phyloP scores from a whole-genome alignment of 2,797 vertebrate species.

The Uromys caudimaculatus region DNA sequence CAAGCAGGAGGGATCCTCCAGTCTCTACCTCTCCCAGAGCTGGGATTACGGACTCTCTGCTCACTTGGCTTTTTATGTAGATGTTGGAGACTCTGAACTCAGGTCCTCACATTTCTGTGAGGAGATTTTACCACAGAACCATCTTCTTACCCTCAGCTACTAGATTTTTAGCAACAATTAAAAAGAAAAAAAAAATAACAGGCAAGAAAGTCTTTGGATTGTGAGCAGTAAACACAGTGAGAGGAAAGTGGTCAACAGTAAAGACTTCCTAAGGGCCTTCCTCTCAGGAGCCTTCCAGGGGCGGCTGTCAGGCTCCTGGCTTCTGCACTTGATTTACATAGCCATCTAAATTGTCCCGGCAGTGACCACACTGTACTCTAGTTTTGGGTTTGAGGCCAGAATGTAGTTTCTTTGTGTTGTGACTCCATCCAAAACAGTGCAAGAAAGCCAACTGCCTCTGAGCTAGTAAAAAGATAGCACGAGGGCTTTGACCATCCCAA shows the following conservation, averaged over 20 bases:
- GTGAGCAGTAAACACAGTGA: conserved; percentile 48
- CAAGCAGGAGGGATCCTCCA: background rate
- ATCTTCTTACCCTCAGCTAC: background rate
- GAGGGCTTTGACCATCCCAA: conserved; percentile 76
- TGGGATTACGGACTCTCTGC: background rate
- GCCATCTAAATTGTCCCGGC: conserved; percentile 2
- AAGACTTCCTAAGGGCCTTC: background rate
- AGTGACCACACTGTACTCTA: background rate
- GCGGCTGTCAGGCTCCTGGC: conserved; percentile 39
- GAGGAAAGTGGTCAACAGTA: conserved; percentile 21
- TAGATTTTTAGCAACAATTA: conserved; percentile 44
- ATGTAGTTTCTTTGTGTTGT: conserved; percentile 74
- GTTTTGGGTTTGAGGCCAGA: conserved; percentile 45
- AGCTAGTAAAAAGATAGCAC: conserved; percentile 71
- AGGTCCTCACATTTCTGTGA: background rate
- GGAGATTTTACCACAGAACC: background rate
- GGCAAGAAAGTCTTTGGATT: conserved; percentile 51
- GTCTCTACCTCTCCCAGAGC: background rate
- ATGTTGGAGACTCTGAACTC: background rate
- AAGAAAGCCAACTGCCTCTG: conserved; percentile 62
- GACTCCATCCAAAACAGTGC: conserved; percentile 63
- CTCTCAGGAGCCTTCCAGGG: background rate
- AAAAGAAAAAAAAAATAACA: background rate
- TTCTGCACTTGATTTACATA: conserved; percentile 26
- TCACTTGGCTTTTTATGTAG: background rate